phyloP scores from a whole-genome alignment of 2,888 invertebrate species.

The Zaprionus lineosus region DNA sequence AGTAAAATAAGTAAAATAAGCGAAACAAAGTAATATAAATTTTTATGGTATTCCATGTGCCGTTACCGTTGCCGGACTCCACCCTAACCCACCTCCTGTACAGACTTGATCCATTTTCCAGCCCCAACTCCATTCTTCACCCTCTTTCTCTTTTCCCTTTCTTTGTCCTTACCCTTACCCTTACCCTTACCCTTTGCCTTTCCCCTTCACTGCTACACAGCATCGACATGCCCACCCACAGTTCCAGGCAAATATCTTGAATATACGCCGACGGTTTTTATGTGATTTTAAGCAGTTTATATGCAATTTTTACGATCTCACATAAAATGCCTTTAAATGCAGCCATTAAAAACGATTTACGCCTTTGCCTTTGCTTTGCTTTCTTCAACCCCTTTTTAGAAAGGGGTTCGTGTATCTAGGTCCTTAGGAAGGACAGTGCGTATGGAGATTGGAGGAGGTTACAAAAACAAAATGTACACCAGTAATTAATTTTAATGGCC shows the following conservation, averaged over 20 bases:
- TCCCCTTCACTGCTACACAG: too few species aligned
- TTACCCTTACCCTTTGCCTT: too few species aligned
- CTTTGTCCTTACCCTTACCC: too few species aligned
- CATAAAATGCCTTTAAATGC: slow-evolving; percentile 73
- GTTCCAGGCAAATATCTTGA: slow-evolving; percentile 50
- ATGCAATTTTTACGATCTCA: slow-evolving; percentile 71
- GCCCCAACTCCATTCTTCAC: too few species aligned
- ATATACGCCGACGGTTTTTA: slow-evolving; percentile 65
- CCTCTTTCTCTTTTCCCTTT: too few species aligned
- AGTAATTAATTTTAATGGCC: slow-evolving; percentile 66
- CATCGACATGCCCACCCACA: too few species aligned
- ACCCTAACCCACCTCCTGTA: slow-evolving; percentile 3
- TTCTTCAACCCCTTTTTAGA: slow-evolving; percentile 36
- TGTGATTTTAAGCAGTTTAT: slow-evolving; percentile 77
- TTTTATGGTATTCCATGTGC: slow-evolving; percentile 60
- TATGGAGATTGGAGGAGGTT: slow-evolving; percentile 42
- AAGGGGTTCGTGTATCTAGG: slow-evolving; percentile 22
- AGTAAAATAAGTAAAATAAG: slow-evolving; percentile 26
- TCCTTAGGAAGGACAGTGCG: slow-evolving; percentile 11
- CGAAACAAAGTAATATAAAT: slow-evolving; percentile 61
- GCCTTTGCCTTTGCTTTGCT: slow-evolving; percentile 37
- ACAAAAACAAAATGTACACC: slow-evolving; percentile 43
- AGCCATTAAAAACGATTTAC: slow-evolving; percentile 77
- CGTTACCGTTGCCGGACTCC: slow-evolving; percentile 12
- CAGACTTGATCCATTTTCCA: too few species aligned